Evolutionary conservation across 2,113 vertebrate species (phyloP).

Genomic region (Lipophrys pholis): DNA sequence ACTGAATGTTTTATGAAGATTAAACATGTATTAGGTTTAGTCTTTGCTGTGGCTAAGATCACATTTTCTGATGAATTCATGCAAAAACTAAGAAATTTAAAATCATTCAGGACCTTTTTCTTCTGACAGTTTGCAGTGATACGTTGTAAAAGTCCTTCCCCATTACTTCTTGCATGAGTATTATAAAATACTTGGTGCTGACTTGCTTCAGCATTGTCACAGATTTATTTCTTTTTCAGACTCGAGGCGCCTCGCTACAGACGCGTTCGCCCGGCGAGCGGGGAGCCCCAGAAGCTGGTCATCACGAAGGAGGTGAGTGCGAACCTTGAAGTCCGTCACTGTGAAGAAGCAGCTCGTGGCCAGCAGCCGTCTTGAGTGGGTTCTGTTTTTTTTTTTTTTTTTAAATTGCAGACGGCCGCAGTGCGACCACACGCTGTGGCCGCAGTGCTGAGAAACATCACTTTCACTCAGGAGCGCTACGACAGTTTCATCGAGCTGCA

Average conservation of each 20-base stretch:
- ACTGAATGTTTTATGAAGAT: too few species aligned
- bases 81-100: too few species aligned
- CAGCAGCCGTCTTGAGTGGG: not conserved
- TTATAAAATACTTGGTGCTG: not conserved
- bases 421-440: conserved; percentile 93
- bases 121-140: too few species aligned
- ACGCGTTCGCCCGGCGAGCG: conserved; percentile 85
- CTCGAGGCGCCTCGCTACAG: conserved; percentile 89
- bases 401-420: conserved; percentile 86
- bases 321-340: not conserved
- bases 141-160: too few species aligned
- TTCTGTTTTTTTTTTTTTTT: not conserved
- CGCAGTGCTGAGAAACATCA: conserved; percentile 92
- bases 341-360: not conserved
- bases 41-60: too few species aligned
- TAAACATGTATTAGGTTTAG: too few species aligned
- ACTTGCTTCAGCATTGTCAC: conserved; percentile 1
- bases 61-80: too few species aligned
- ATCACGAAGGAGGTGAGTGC: conserved; percentile 91
- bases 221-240: conserved; percentile 75
- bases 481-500: conserved; percentile 98
- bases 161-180: too few species aligned
- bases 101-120: too few species aligned
- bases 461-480: conserved; percentile 91
- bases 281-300: conserved; percentile 88